A percentile compares a stretch with the other conserved stretches of the same genome.
Evolutionary conservation across 1,140 invertebrate genomes (phyloP).

Genomic region (Drosophila takahashii): DNA sequence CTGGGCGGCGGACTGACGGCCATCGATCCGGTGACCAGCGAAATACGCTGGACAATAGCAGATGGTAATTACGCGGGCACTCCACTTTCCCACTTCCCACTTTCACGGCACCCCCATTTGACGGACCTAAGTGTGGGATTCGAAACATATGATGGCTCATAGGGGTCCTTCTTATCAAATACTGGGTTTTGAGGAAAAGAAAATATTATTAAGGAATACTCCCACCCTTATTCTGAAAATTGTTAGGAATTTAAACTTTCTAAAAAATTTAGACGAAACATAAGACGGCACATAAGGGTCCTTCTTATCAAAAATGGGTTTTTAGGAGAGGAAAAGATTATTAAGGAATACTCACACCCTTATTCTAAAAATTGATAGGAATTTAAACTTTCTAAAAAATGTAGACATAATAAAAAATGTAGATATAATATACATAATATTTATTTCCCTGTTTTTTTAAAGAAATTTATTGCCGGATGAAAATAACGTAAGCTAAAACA

Average conservation of each 20-base stretch:
- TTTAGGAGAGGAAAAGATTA: no score
- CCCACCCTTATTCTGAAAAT: no score
- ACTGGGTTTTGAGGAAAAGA: neutral
- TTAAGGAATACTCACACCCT: no score
- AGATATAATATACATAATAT: no score
- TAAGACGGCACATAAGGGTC: no score
- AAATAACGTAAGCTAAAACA: neutral
- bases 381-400: no score
- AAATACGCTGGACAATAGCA: slow-evolving; percentile 94
- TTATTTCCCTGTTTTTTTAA: no score
- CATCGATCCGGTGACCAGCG: slow-evolving; percentile 92
- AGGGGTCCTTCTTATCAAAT: neutral
- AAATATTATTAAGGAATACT: neutral
- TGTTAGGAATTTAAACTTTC: no score
- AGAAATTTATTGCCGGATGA: neutral
- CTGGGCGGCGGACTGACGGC: slow-evolving; percentile 95
- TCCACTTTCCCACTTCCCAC: slow-evolving; percentile 5
- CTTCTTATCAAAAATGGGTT: no score
- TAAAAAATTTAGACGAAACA: neutral
- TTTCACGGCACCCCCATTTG: slow-evolving; percentile 19
- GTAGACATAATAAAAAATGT: no score
- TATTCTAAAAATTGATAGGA: no score
- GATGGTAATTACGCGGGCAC: slow-evolving; percentile 88
- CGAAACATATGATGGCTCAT: slow-evolving; percentile 13
- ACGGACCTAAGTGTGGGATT: slow-evolving; percentile 8